Base-by-base conservation (phyloP, 2,888 invertebrate species). In the Standfussiana lucernea region DNA sequence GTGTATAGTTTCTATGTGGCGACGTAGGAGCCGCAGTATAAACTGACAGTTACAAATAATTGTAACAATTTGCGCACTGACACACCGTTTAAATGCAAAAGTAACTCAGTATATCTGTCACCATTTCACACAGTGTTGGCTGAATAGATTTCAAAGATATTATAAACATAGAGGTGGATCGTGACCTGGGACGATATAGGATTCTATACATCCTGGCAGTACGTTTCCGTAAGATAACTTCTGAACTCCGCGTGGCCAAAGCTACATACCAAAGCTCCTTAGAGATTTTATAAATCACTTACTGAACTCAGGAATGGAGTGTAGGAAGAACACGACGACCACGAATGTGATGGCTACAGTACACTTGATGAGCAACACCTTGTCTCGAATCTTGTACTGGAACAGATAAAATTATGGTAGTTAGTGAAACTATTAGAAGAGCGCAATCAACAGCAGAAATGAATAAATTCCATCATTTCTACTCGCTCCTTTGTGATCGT, bases 321-420 rank as follows among this genome's bases (percentile, higher is more conserved):
- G 98, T 68, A 99, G 93, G 91, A 99, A 99, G 95, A 99, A 99
- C 18, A 98, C 96, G 1, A 97, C 92, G 66, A 99, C 98, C 21
- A 99, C 98, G 80, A 98, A 97, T 0, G 97, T 88, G 68, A 99
- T 96, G 0, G 98, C 98, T 0, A 98, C 91, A 0, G 97, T 97
- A 21, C 98, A 98, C 92, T 99, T 99, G 11, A 98, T 93, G 69
- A 99, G 95, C n/a, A 99, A 94, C 8, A 96, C 93, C 87, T 97
- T 98, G 92, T 99, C 98, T 42, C 98, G 97, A 69, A 99, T 98
- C 72, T 98, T 98, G 94, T 98, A 99, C 98, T 99, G 95, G 28
- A 85, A 80, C 75, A 79, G 45, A 69, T 45, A 40, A 45, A 2
- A n/a, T 59, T 2, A 18, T 18, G 8, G 28, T 24, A 24, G 15